Evolutionary conservation across 2,797 vertebrate genomes (phyloP).

Genomic region (Steatocranus sp.): DNA sequence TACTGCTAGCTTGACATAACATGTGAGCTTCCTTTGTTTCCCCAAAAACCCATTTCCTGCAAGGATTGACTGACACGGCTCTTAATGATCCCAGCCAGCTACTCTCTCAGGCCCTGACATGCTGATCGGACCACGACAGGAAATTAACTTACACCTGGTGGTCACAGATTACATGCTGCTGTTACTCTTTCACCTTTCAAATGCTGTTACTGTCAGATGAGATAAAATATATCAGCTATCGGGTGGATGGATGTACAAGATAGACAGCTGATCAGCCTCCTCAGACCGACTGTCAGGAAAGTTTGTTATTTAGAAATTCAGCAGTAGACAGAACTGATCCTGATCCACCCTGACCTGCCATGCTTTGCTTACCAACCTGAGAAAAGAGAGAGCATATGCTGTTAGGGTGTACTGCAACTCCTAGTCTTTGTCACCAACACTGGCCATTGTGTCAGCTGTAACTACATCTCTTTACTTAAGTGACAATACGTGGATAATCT

Average conservation of each 20-base stretch:
- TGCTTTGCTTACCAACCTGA: conserved; percentile 5
- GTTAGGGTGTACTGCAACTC: background rate
- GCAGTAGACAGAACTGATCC: background rate
- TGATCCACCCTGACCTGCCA: background rate
- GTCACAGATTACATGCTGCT: background rate
- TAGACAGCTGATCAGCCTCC: background rate
- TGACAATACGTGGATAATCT: background rate
- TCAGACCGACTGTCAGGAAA: background rate
- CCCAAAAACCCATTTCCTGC: background rate
- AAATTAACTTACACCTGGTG: background rate
- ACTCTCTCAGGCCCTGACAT: background rate
- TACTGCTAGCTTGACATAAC: background rate
- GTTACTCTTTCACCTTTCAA: background rate
- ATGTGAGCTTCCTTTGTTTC: background rate
- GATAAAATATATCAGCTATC: background rate
- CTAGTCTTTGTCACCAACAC: background rate
- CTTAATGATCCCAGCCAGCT: background rate
- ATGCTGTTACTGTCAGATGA: background rate
- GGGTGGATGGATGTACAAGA: background rate
- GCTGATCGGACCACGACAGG: background rate
- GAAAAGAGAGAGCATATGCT: background rate
- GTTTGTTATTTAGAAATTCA: background rate
- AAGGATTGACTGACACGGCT: background rate
- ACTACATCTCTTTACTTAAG: background rate
- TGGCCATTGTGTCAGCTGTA: background rate